These are phyloP conservation scores for Lissonota sp. DNA, from an alignment of 2,888 invertebrate species.

Conservation along the genomic window DNA sequence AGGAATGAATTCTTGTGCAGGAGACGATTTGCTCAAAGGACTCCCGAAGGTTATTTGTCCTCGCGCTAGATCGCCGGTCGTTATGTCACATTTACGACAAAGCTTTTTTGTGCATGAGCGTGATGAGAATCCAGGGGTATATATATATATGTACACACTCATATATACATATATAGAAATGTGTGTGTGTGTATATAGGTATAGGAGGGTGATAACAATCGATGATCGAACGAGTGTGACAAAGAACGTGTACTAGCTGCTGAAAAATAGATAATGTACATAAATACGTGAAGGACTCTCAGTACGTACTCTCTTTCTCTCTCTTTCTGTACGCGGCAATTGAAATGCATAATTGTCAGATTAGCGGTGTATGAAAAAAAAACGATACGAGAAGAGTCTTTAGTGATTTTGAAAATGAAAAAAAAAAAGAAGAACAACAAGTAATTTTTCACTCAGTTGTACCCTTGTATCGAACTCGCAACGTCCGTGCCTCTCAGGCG, in stretches of 20 bases:
- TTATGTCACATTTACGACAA: slow-evolving; percentile 17
- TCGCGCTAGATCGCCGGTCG: slow-evolving; percentile 7
- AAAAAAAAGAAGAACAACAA: not conserved
- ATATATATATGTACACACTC: slow-evolving; percentile 25
- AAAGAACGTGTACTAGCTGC: slow-evolving; percentile 15
- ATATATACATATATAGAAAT: not conserved
- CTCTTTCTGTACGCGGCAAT: slow-evolving; percentile 1
- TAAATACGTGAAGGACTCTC: slow-evolving; percentile 5
- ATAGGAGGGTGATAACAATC: not conserved
- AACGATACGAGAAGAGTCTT: slow-evolving; percentile 26
- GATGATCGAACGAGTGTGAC: slow-evolving; percentile 24
- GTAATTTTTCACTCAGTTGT: slow-evolving; percentile 16
- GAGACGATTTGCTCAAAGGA: too few species aligned
- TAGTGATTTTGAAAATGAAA: slow-evolving; percentile 19
- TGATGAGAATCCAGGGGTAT: slow-evolving; percentile 27
- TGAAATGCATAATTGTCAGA: slow-evolving; percentile 31
- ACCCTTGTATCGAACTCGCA: slow-evolving; percentile 28
- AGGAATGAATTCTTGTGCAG: slow-evolving; percentile 69
- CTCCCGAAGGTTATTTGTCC: slow-evolving; percentile 16
- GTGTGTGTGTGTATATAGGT: not conserved
- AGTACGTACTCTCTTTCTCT: slow-evolving; percentile 36
- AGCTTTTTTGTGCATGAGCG: slow-evolving; percentile 19
- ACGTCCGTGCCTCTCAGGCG: slow-evolving; percentile 26
- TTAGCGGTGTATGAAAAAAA: slow-evolving; percentile 23
- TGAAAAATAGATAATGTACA: slow-evolving; percentile 41